Evolutionary conservation across 2,888 invertebrate genomes (phyloP).

Genomic region (Athalia cordata): DNA sequence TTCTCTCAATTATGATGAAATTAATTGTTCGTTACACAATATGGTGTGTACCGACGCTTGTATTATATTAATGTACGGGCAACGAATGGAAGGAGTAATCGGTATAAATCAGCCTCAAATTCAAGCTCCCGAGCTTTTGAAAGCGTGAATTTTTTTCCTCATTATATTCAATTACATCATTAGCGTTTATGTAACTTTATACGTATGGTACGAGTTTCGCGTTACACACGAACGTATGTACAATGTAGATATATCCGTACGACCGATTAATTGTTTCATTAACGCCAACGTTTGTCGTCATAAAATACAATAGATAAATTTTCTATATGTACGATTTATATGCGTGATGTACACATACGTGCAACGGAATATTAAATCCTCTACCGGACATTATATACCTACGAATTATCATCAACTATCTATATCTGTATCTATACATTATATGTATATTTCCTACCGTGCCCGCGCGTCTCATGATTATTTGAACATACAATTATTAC

Average conservation of each 20-base stretch:
- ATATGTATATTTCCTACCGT: background rate
- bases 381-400: background rate
- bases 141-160: slow-evolving; percentile 24
- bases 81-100: background rate
- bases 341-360: background rate
- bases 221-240: background rate
- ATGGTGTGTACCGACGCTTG: background rate
- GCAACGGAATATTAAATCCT: background rate
- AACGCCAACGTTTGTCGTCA: background rate
- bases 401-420: background rate
- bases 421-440: background rate
- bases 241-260: too few species aligned
- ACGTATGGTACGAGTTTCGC: background rate
- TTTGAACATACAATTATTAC: too few species aligned
- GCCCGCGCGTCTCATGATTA: too few species aligned
- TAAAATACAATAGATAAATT: slow-evolving; percentile 9
- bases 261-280: slow-evolving; percentile 5
- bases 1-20: slow-evolving; percentile 18
- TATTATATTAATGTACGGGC: too few species aligned
- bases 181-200: slow-evolving; percentile 18
- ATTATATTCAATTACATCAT: background rate
- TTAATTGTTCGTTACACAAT: slow-evolving; percentile 5
- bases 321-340: background rate
- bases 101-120: slow-evolving; percentile 13
- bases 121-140: background rate